A percentile compares a stretch with the other conserved stretches of the same genome.
Conservation (phyloP, 2,888 invertebrate species). For the Mayetiola destructor region DNA sequence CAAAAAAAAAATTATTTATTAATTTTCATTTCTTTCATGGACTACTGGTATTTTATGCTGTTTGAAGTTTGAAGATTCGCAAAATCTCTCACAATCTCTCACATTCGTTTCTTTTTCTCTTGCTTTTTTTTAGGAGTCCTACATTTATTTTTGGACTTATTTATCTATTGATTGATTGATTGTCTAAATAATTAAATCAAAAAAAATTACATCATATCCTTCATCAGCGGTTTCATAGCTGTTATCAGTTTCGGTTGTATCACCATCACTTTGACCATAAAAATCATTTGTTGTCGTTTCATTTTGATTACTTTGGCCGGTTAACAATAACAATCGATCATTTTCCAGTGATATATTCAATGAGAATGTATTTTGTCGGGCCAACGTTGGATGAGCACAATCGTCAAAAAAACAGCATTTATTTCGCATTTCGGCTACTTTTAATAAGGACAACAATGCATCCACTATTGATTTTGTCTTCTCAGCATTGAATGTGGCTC, state of each 20-base stretch:
- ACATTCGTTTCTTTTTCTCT: no score
- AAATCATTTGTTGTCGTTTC: constrained; percentile 20
- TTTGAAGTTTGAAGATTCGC: no score
- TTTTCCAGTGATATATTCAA: background rate
- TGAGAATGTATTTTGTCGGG: background rate
- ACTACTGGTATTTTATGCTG: no score
- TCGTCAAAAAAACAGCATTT: constrained; percentile 3
- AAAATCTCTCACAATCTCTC: no score
- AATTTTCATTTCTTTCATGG: background rate
- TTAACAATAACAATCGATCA: background rate
- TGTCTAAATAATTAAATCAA: background rate
- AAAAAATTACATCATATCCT: constrained; percentile 27
- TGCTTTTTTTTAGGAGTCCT: no score
- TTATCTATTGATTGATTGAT: background rate
- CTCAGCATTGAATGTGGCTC: constrained; percentile 26
- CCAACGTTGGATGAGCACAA: background rate
- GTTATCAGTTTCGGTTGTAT: constrained; percentile 30
- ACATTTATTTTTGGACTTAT: no score
- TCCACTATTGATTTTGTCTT: constrained; percentile 30
- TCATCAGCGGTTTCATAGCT: constrained; percentile 32
- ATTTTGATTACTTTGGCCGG: constrained; percentile 27
- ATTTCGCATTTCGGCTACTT: constrained; percentile 30
- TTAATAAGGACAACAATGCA: constrained; percentile 30
- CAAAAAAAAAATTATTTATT: background rate
- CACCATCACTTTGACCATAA: constrained; percentile 28